Base-by-base conservation (phyloP, 2,888 invertebrate species). In the Mythimna ferrago region DNA sequence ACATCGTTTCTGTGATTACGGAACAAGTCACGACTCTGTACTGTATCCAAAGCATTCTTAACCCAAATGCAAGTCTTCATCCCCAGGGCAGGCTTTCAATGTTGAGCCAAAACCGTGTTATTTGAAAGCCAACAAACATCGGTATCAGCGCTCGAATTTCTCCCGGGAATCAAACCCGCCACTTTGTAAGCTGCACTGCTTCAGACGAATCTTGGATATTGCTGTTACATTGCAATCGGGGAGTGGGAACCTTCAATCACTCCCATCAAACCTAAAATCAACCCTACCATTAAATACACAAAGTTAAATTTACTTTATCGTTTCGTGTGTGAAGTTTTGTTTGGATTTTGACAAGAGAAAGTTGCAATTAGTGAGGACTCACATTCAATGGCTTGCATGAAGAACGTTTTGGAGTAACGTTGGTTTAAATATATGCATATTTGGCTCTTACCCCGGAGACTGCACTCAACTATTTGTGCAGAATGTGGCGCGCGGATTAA, bases 101-200 rank as follows among this genome's bases (percentile, higher is more conserved):
- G 75, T 86, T 71, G 63, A 78, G 68, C 70, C 75, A 64, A 48
- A 75, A 71, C 41, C 82, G 74, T 65, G 77, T 83, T 85, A 83
- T 83, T 86, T 64, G 67, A 67, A 64, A 64, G 63, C 83, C 70
- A 73, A 68, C 78, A 81, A 80, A 80, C 70, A 83, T 78, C 73
- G 57, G 44, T 75, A 76, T 81, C 86, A 71, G 71, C 68, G 65
- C 54, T 64, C 35, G 65, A 73, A 86, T 84, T 86, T 84, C 84
- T 86, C 84, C 58, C 78, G 84, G 81, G 84, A 76, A 51, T 74
- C 66, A 44, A 84, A 86, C 76, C 73, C 61, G 64, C 86, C 70
- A 86, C 84, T 86, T 84, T 84, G 86, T 83, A 76, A 81, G 81
- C 68, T 81, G 78, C 73, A 70, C 73, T 65, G 61, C 75, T 66